A percentile compares a stretch with the other conserved stretches of the same genome.
These are phyloP conservation scores for Proales similis DNA, from an alignment of 1,140 invertebrate species.

Conservation along the genomic window DNA sequence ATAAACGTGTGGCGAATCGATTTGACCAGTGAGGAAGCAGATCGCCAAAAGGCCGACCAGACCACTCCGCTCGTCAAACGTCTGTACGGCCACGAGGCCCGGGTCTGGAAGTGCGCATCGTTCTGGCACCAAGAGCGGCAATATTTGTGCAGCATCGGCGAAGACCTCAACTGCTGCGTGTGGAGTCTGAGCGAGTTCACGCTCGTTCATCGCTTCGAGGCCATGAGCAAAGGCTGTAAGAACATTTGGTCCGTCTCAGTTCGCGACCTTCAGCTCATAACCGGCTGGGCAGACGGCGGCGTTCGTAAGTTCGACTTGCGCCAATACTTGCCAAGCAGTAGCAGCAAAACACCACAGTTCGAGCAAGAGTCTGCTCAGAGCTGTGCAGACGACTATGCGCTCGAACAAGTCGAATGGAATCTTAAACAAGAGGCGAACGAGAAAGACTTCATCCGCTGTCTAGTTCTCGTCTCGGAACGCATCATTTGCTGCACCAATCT, in stretches of 20 bases:
- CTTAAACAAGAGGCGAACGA: constrained; percentile 19
- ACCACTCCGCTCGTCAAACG: not conserved
- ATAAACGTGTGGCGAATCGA: constrained; percentile 32
- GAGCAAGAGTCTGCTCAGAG: no score
- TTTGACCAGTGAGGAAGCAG: not conserved
- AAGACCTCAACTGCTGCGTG: constrained; percentile 29
- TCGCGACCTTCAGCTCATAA: constrained; percentile 8
- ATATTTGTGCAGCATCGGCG: constrained; percentile 35
- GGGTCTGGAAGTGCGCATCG: constrained; percentile 17
- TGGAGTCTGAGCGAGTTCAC: constrained; percentile 21
- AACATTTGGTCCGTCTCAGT: constrained; percentile 33
- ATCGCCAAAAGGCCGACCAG: no score
- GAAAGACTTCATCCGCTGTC: constrained; percentile 28
- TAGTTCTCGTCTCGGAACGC: not conserved
- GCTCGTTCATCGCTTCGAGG: constrained; percentile 17
- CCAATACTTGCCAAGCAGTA: constrained; percentile 23
- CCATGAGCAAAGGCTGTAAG: constrained; percentile 35
- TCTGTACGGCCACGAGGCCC: constrained; percentile 33
- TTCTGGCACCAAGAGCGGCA: not conserved
- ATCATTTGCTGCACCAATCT: constrained; percentile 34
- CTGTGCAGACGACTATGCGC: not conserved
- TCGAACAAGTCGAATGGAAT: not conserved
- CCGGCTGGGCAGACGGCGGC: constrained; percentile 32
- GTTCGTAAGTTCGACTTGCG: constrained; percentile 16
- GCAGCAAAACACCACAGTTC: not conserved